Percentiles rank a stretch among this genome's conserved stretches.
Conservation (phyloP, 1,140 invertebrate species). For the Drosophila gunungcola region DNA sequence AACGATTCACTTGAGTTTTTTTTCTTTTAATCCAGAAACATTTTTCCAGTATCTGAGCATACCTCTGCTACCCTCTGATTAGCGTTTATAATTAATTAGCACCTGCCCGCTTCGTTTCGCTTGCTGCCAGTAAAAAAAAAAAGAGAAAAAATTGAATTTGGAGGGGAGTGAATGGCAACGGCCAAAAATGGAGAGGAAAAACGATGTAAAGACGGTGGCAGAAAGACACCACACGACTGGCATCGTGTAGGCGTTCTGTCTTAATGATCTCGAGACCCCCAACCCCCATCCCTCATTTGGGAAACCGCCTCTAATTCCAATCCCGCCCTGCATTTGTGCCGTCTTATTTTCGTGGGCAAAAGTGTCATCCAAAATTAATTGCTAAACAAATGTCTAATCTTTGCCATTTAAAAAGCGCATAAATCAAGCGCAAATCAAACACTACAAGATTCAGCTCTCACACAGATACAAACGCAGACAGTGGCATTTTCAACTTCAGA, state of each 20-base stretch:
- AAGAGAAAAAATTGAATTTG: constrained; percentile 2
- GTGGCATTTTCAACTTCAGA: constrained; percentile 24
- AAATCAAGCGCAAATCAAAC: constrained; percentile 81
- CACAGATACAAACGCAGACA: constrained; percentile 12
- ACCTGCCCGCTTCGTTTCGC: constrained; percentile 69
- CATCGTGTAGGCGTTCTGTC: constrained; percentile 31
- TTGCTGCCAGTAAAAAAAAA: constrained; percentile 23
- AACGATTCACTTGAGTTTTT: background rate
- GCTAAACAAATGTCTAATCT: constrained; percentile 83
- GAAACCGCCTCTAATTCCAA: background rate
- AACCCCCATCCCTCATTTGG: no score
- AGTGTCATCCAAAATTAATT: constrained; percentile 79
- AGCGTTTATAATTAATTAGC: constrained; percentile 66
- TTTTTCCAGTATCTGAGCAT: background rate
- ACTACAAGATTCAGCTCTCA: constrained; percentile 28
- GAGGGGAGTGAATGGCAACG: constrained; percentile 20
- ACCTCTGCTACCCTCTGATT: constrained; percentile 31
- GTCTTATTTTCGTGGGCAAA: constrained; percentile 54
- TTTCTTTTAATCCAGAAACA: no score
- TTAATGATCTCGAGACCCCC: constrained; percentile 18
- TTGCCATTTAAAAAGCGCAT: constrained; percentile 82
- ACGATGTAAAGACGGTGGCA: constrained; percentile 18
- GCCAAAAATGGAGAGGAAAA: constrained; percentile 12
- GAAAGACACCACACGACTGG: constrained; percentile 25
- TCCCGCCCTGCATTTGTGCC: constrained; percentile 8